These are phyloP conservation scores for Grammomys surdaster DNA, from an alignment of 2,113 vertebrate species.

Conservation along the genomic window DNA sequence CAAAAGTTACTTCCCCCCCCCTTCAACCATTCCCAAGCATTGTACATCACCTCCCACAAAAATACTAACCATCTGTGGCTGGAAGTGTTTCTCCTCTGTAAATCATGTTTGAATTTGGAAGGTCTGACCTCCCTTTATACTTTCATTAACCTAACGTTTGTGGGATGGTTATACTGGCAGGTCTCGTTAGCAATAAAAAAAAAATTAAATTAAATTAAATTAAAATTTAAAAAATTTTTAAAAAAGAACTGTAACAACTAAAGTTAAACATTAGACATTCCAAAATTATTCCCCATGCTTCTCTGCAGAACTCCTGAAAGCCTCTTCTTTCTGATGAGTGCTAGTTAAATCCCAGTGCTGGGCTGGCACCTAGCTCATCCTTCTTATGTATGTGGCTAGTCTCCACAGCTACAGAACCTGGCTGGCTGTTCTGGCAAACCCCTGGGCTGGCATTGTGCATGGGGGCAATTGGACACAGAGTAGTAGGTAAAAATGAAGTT, in stretches of 20 bases:
- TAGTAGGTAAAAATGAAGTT: conserved; percentile 7
- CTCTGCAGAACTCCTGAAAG: conserved; percentile 31
- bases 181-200: conserved; percentile 41
- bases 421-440: not conserved
- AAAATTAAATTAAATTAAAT: not conserved
- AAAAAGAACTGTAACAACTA: not conserved
- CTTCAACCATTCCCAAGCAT: not conserved
- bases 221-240: not conserved
- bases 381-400: not conserved
- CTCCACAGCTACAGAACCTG: not conserved
- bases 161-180: not conserved
- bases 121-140: not conserved
- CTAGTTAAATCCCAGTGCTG: not conserved
- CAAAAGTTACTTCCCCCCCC: not conserved
- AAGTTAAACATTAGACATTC: conserved; percentile 33
- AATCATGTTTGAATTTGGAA: not conserved
- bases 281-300: conserved; percentile 38
- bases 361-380: not conserved
- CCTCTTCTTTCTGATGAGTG: not conserved
- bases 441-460: accelerated
- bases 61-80: not conserved
- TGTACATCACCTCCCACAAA: not conserved
- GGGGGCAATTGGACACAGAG: too few species aligned
- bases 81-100: not conserved
- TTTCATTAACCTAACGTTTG: conserved; percentile 7